Evolutionary conservation across 2,113 vertebrate genomes (phyloP).

Genomic region (Anhinga rufa): DNA sequence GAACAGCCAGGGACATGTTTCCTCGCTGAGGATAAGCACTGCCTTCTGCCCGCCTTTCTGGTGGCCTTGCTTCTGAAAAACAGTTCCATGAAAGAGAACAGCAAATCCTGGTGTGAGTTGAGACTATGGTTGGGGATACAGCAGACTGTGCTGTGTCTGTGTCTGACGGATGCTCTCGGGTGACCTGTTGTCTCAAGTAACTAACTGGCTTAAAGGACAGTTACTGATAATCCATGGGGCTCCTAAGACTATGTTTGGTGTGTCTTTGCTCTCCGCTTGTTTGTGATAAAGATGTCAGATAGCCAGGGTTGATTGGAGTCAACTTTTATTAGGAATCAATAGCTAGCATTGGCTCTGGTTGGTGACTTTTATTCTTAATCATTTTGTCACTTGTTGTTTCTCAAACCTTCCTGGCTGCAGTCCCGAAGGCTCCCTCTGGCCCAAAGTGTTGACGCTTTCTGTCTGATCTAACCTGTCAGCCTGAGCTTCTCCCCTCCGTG

Average conservation of each 20-base stretch:
- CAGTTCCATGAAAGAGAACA: background rate
- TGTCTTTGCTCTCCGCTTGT: background rate
- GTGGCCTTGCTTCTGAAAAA: background rate
- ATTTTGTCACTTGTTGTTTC: background rate
- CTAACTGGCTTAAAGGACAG: background rate
- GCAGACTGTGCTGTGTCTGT: background rate
- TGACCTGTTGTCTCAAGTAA: background rate
- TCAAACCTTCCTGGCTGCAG: background rate
- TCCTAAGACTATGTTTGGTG: background rate
- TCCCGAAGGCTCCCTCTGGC: background rate
- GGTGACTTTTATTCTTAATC: background rate
- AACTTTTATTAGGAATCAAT: background rate
- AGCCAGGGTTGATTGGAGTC: background rate
- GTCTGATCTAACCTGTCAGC: background rate
- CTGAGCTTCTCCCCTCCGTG: background rate
- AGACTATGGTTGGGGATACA: background rate
- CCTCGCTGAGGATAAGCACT: background rate
- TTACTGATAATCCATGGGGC: background rate
- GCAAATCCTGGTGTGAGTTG: background rate
- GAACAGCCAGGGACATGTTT: fast-evolving
- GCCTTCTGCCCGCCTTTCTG: background rate
- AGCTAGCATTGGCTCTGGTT: background rate
- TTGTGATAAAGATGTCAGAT: background rate
- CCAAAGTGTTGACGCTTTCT: background rate
- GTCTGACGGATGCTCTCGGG: background rate